Base-by-base conservation (phyloP, 2,888 invertebrate genomes). In the Harpalus rufipes region DNA sequence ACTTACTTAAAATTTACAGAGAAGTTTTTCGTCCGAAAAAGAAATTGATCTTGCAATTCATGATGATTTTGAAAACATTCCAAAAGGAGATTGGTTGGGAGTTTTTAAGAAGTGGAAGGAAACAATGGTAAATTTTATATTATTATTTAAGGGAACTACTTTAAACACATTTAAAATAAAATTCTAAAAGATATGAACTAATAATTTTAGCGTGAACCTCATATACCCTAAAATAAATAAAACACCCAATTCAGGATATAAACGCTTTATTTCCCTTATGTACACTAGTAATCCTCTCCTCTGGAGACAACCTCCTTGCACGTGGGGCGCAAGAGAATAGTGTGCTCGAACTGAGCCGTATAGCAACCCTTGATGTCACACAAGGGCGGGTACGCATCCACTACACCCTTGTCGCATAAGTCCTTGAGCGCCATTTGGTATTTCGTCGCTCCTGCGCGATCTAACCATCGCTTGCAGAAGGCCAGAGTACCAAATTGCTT, bases 301-400 rank as follows among this genome's bases (percentile, higher is more conserved):
- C 99, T 95, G 32, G 98, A 98, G 74, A 99, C 96, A 25, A 99
- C 95, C 92, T 99, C 99, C 92, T 99, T 99, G 93, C 99, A 99
- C 0, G 98, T 99, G 61, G 99, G 99, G 88, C 99, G 93, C 87
- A 99, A 93, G 87, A 99, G 95, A 89, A 99, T 96, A 4, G 99
- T 99, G 92, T 99, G 99, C 90, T 99, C 99, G 90, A 97, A 99
- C 92, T 99, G 99, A 65, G 99, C 99, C 0, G 99, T 99, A 92
- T 99, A 99, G 91, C 97, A 98, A 85, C 99, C 99, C 91, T 97
- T 97, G 87, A 96, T 94, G 92, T 99, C 99, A 90, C 99, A 99
- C 81, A 99, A 94, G 7, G 99, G 99, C 18, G 99, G 99, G 92
- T 99, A 99, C 0, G 99, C 96, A 89, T 98, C 98, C n/a, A 99